These are phyloP conservation scores for Mamestra configurata DNA, from an alignment of 1,140 invertebrate species.

Conservation along the genomic window DNA sequence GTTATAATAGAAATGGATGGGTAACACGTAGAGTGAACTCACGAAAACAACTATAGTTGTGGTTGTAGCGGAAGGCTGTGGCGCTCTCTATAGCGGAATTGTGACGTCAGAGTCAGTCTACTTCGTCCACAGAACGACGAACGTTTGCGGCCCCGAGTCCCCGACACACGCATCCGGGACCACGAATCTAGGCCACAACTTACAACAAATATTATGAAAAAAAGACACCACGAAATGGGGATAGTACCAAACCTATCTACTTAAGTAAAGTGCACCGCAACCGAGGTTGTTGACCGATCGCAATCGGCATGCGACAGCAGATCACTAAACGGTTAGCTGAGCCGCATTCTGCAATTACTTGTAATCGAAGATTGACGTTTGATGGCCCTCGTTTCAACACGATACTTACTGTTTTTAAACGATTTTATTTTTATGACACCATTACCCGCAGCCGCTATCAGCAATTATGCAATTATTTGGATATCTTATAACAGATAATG, in stretches of 20 bases:
- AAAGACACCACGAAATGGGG: neutral
- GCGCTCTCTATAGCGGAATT: slow-evolving; percentile 48
- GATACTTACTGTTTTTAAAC: slow-evolving; percentile 11
- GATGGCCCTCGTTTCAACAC: neutral
- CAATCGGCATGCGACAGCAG: neutral
- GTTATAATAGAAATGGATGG: slow-evolving; percentile 45
- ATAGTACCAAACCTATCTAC: no score
- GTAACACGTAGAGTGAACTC: slow-evolving; percentile 36
- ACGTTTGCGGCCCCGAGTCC: slow-evolving; percentile 46
- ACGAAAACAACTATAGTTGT: slow-evolving; percentile 45
- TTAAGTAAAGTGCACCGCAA: neutral
- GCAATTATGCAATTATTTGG: neutral
- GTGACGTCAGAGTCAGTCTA: slow-evolving; percentile 53
- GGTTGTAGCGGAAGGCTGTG: slow-evolving; percentile 52
- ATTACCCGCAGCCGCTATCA: neutral
- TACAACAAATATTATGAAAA: slow-evolving; percentile 41
- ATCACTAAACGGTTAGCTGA: slow-evolving; percentile 1
- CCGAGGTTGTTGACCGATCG: slow-evolving; percentile 1
- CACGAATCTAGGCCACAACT: slow-evolving; percentile 55
- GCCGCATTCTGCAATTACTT: neutral
- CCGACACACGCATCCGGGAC: slow-evolving; percentile 57
- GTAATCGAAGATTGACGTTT: neutral
- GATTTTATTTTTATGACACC: slow-evolving; percentile 12
- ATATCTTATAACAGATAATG: slow-evolving; percentile 17
- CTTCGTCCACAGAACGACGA: slow-evolving; percentile 40